Conservation (phyloP, 2,797 vertebrate species). For the Aythya fuligula region DNA sequence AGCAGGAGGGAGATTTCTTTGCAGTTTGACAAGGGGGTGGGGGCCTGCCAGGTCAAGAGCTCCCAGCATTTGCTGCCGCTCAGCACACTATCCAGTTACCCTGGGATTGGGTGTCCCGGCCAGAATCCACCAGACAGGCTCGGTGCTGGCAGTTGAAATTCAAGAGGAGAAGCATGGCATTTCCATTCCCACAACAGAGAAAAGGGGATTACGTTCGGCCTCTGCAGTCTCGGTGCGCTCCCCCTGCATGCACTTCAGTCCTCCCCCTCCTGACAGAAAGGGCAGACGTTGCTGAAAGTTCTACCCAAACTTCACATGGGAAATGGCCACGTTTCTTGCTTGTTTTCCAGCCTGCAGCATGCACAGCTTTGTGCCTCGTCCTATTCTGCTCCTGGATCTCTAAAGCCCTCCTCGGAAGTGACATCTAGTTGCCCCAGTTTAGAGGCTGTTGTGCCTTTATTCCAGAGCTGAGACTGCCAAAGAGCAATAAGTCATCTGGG, state of each 20-base stretch:
- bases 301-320: neutral
- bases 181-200: neutral
- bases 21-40: neutral
- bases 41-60: neutral
- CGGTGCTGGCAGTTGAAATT: neutral
- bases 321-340: neutral
- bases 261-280: neutral
- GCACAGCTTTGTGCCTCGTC: neutral
- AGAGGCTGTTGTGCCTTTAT: neutral
- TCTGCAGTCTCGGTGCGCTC: neutral
- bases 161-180: neutral
- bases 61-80: neutral
- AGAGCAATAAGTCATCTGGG: neutral
- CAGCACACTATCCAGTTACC: neutral
- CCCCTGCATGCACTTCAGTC: neutral
- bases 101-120: neutral
- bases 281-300: neutral
- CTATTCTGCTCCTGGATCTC: neutral
- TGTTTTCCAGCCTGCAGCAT: neutral
- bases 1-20: conserved; percentile 22
- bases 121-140: neutral
- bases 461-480: neutral
- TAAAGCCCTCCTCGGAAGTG: neutral
- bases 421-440: neutral
- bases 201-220: neutral